Evolutionary conservation across 2,888 invertebrate genomes (phyloP).

Genomic region (Panopea generosa): DNA sequence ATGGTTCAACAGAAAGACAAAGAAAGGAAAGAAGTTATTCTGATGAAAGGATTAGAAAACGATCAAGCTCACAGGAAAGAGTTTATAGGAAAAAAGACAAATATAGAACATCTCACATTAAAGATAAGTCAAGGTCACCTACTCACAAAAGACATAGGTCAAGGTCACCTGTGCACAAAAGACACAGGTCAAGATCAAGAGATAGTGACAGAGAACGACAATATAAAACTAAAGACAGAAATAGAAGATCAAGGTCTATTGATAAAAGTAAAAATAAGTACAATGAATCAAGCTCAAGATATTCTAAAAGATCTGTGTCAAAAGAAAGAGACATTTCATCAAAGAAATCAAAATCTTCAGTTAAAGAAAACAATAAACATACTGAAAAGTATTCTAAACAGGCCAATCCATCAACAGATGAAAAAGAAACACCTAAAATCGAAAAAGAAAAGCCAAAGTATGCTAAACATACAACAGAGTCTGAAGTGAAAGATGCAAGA

Average conservation of each 20-base stretch:
- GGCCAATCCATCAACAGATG: no score
- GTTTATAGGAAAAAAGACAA: constrained; percentile 9
- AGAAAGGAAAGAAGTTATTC: background rate
- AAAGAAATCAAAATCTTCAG: background rate
- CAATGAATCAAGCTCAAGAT: constrained; percentile 32
- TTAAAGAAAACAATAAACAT: no score
- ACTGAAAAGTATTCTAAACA: no score
- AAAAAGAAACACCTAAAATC: no score
- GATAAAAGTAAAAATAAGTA: constrained; percentile 18
- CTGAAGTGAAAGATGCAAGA: constrained; percentile 68
- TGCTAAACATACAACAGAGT: constrained; percentile 68
- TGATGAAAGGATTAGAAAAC: background rate
- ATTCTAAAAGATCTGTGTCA: constrained; percentile 3
- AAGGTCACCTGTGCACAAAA: constrained; percentile 40
- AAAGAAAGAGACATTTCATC: constrained; percentile 35
- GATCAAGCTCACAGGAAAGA: constrained; percentile 28
- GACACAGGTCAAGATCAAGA: constrained; percentile 51
- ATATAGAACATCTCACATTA: constrained; percentile 10
- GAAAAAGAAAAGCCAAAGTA: constrained; percentile 57
- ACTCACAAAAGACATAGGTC: constrained; percentile 43
- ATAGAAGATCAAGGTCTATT: constrained; percentile 13
- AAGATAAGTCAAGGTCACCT: constrained; percentile 49
- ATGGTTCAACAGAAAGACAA: background rate
- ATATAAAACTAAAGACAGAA: constrained; percentile 67
- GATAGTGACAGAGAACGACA: constrained; percentile 19